These are phyloP conservation scores for Nasonia vitripennis DNA, from an alignment of 1,140 invertebrate genomes.

Conservation along the genomic window DNA sequence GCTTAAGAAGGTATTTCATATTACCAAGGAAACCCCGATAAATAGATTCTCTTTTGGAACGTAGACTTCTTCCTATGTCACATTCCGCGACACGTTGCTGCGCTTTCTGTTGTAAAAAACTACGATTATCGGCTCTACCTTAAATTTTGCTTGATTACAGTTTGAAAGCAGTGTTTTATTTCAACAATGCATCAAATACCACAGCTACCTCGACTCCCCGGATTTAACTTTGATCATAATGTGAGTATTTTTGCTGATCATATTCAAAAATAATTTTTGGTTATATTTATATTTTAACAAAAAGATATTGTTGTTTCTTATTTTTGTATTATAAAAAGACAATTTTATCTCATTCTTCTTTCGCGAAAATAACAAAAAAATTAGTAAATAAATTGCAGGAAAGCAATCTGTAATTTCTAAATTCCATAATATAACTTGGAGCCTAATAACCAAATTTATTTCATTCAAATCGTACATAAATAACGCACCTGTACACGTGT, in stretches of 20 bases:
- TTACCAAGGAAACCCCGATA: constrained; percentile 57
- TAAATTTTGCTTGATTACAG: constrained; percentile 12
- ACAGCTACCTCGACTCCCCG: constrained; percentile 74
- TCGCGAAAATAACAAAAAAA: too few relatives aligned
- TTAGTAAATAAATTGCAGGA: too few relatives aligned
- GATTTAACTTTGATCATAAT: constrained; percentile 73
- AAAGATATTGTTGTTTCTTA: too few relatives aligned
- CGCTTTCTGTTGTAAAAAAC: background rate
- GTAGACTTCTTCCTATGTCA: background rate
- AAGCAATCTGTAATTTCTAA: too few relatives aligned
- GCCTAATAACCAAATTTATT: too few relatives aligned
- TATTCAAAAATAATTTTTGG: background rate
- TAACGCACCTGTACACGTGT: too few relatives aligned
- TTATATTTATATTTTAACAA: background rate
- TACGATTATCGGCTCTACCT: background rate
- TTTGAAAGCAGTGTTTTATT: constrained; percentile 3
- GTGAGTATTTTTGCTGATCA: constrained; percentile 65
- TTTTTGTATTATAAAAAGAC: too few relatives aligned
- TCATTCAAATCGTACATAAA: too few relatives aligned
- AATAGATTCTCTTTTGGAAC: constrained; percentile 44
- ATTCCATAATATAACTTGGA: too few relatives aligned
- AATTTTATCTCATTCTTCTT: too few relatives aligned
- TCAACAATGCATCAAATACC: constrained; percentile 61
- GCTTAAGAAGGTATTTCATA: constrained; percentile 16
- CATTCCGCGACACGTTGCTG: background rate